Evolutionary conservation across 2,888 invertebrate genomes (phyloP), one percentile per base, ranked within the genome.

Genomic region (Nymphalis urticae): DNA sequence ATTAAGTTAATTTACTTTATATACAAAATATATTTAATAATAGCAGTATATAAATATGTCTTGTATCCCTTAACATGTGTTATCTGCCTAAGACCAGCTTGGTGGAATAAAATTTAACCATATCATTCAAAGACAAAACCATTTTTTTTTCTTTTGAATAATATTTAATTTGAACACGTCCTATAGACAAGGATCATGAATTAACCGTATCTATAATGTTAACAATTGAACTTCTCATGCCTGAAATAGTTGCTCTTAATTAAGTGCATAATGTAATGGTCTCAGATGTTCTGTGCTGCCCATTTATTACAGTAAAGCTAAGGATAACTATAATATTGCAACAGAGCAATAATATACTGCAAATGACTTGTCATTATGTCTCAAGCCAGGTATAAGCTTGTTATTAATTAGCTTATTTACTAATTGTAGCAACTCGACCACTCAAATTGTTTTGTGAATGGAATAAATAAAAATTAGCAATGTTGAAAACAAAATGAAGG

Each of bases 301-400:
- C 85, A 84, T 90, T 80, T 82, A 89, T 90, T 90, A 90, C 77
- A 72, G 79, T 86, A 89, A 90, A 91, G 90, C 92, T 85, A 76
- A 80, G 88, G 88, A 87, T 90, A 88, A 86, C 84, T 84, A 80
- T 83, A 85, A 85, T 86, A 87, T 87, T 86, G 84, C 87, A 80
- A 82, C 82, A 82, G 81, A 82, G 79, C 82, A 80, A 81, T 88
- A 89, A 90, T 90, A 83, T 84, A 86, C 85, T 85, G 87, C 85
- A 86, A 89, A 90, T 89, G 85, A 87, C 88, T 86, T 83, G 86
- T 86, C 87, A 87, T 89, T 90, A 88, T 77, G 75, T 79, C 72
- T 78, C 78, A 76, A 84, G 78, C 82, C 80, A 76, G 77, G 79
- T 83, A 72, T 83, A 80, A 84, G 77, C 80, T 75, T 69, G 80